Evolutionary conservation across 2,888 invertebrate species (phyloP), one percentile per base, ranked within the genome.

Genomic region (Toxonevra muliebris): DNA sequence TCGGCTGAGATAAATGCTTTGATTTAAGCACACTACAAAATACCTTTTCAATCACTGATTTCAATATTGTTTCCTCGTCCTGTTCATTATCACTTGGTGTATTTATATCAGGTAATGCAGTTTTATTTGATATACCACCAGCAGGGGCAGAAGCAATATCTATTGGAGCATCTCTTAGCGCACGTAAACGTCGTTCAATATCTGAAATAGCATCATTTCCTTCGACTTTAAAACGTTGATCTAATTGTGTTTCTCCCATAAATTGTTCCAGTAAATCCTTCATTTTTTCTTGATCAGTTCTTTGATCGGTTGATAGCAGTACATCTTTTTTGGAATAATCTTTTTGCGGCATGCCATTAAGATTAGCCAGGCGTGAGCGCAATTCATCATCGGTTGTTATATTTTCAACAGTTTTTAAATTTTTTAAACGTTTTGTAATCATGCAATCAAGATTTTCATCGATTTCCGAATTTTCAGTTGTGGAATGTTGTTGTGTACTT

Each of bases 281-380:
- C 20, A 89, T 88, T 84, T 92, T 91, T 75, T 93, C 89, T 78
- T 91, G 88, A 76, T 92, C 91, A 13, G 89, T 89, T 80, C 91
- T 87, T 54, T 86, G 86, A 75, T 92, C 91, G 15, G 87, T 86
- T 48, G 86, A 78, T 60, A 86, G 81, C 50, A 87, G 71, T 48
- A 85, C 71, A 67, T 83, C 80, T 69, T 82, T 80, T 66, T 81
- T 82, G 15, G 80, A 79, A 64, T 84, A 81, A 62, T 82, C 81
- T 61, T 83, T 82, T 13, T 79, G 77, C 54, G 80, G 78, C 20
- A 82, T 86, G 66, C 90, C 92, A 82, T 89, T 91, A n/a, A 94
- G 84, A 75, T 89, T 88, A 2, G 90, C 90, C 54, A 93, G 82
- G 76, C 93, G 86, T 64, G 86, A 83, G 69, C 89, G 87, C 71